Evolutionary conservation across 2,113 vertebrate species (phyloP).

Genomic region (Chaetops frenatus): DNA sequence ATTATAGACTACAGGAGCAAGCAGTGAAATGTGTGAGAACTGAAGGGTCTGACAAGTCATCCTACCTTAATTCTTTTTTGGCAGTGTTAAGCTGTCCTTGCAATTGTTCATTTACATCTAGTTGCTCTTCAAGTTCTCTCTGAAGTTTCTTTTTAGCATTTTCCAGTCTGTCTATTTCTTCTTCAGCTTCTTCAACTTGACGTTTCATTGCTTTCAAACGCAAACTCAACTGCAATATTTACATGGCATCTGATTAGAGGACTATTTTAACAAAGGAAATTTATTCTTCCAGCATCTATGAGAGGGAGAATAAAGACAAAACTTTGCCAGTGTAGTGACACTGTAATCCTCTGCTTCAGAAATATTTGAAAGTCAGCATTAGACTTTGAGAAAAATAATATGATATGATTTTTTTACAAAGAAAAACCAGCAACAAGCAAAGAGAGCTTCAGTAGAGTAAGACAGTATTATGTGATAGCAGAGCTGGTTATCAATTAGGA

Average conservation of each 20-base stretch:
- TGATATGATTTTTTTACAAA: not conserved
- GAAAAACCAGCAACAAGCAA: not conserved
- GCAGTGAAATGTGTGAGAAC: not conserved
- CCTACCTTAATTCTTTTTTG: conserved; percentile 86
- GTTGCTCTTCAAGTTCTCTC: conserved; percentile 92
- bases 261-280: conserved; percentile 12
- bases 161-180: conserved; percentile 93
- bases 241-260: conserved; percentile 30
- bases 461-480: not conserved
- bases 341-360: conserved; percentile 1
- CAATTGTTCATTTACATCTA: conserved; percentile 88
- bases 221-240: conserved; percentile 82
- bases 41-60: not conserved
- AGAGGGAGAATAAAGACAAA: conserved; percentile 39
- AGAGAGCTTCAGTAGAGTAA: not conserved
- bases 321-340: conserved; percentile 29
- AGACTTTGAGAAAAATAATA: not conserved
- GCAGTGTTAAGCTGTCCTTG: conserved; percentile 86
- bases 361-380: not conserved
- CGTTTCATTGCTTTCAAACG: conserved; percentile 94
- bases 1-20: not conserved
- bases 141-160: conserved; percentile 91
- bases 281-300: conserved; percentile 45
- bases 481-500: not conserved
- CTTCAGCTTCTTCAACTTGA: conserved; percentile 93